These are phyloP conservation scores for Heliconius hermathena DNA, from an alignment of 1,140 invertebrate genomes.

Conservation along the genomic window DNA sequence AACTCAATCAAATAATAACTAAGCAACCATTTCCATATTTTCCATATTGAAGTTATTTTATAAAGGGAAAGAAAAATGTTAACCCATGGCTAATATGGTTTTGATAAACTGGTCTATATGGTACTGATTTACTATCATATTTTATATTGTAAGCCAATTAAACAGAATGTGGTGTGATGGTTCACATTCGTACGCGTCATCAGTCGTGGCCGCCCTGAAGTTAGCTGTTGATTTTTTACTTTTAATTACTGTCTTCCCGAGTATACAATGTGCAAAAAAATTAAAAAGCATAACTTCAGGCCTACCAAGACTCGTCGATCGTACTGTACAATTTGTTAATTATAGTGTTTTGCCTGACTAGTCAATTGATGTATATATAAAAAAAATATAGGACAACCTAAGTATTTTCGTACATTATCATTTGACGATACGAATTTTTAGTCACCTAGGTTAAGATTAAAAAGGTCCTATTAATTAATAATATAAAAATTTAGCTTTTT, in stretches of 20 bases:
- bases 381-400: not conserved
- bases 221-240: too few relatives aligned
- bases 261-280: too few relatives aligned
- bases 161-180: not conserved
- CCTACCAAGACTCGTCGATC: too few relatives aligned
- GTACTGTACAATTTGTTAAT: slow-evolving; percentile 8
- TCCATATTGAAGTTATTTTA: too few relatives aligned
- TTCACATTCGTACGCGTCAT: too few relatives aligned
- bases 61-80: too few relatives aligned
- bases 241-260: too few relatives aligned
- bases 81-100: too few relatives aligned
- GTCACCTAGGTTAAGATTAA: not conserved
- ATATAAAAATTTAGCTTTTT: not conserved
- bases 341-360: slow-evolving; percentile 44
- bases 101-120: not conserved
- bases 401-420: not conserved
- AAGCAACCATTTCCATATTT: too few relatives aligned
- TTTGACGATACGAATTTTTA: not conserved
- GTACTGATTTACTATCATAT: not conserved
- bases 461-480: not conserved
- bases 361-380: slow-evolving; percentile 47
- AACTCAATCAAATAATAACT: too few relatives aligned
- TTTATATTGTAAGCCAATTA: not conserved
- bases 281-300: too few relatives aligned
- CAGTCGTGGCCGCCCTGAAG: too few relatives aligned